Conservation (phyloP, 2,113 vertebrate species). For the Elanus axillaris region DNA sequence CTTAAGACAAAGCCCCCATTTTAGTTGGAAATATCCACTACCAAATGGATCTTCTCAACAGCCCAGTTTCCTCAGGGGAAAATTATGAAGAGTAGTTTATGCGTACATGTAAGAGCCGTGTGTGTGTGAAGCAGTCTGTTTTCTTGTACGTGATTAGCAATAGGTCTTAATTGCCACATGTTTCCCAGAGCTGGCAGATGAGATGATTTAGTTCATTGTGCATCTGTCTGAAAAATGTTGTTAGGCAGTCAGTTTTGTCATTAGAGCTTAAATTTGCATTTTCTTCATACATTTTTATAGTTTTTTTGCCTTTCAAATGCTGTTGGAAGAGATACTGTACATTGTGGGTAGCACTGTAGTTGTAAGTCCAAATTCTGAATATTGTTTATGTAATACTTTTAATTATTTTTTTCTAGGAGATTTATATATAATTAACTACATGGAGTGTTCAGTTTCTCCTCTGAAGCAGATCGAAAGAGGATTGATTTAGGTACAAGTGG, state of each 20-base stretch:
- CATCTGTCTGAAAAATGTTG: not conserved
- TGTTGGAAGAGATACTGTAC: not conserved
- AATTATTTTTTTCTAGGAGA: not conserved
- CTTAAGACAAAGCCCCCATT: not conserved
- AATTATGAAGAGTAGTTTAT: not conserved
- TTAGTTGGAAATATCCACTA: not conserved
- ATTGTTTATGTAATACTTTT: not conserved
- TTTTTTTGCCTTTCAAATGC: not conserved
- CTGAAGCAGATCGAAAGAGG: not conserved
- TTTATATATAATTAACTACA: not conserved
- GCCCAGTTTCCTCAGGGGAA: not conserved
- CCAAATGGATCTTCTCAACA: not conserved
- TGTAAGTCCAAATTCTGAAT: not conserved
- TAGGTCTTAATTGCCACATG: not conserved
- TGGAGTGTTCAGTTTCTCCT: not conserved
- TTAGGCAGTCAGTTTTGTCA: not conserved
- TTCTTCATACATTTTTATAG: not conserved
- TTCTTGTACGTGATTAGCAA: not conserved
- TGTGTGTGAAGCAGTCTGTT: not conserved
- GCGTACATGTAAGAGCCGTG: not conserved
- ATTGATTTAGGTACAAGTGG: not conserved
- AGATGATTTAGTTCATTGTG: not conserved
- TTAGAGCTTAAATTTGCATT: not conserved
- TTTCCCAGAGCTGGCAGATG: not conserved
- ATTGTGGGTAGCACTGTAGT: not conserved